Evolutionary conservation across 2,113 vertebrate species (phyloP), one percentile per base, ranked within the genome.

Genomic region (Apaloderma vittatum): DNA sequence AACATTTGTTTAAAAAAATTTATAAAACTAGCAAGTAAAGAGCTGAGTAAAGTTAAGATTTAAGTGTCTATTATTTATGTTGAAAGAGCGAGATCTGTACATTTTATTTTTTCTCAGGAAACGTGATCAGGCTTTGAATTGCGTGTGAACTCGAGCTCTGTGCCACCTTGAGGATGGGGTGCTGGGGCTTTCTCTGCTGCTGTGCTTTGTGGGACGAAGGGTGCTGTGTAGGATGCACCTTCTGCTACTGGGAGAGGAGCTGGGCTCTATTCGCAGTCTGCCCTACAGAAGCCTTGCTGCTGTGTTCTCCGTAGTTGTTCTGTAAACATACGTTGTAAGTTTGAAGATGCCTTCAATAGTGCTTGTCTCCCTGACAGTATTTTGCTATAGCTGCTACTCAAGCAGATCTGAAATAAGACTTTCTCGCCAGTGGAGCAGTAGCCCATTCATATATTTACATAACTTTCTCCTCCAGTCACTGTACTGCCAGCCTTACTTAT

Each of bases 401-500:
- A 93, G 67, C 96, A 88, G 95, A 90, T 90, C 97, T 97, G 97
- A 98, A 98, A 97, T 97, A 96, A 54, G 93, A 94, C 94, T 97
- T 96, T 66, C 65, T 94, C 86, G 95, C 76, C 77, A 87, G 92
- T 46, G 92, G 94, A 95, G 94, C 88, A 92, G 94, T 84, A 94
- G 91, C 61, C 90, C 73, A 10, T 81, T 94, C 76, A 55, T 95
- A 49, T 75, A 97, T 98, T 97, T 98, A 93, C 79, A 54, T 92
- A 96, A 95, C 62, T 96, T 86, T 94, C 80, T 80, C 81, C 71
- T 78, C 59, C 92, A 95, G 94, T 92, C 97, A 74, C 91, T 94
- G 79, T 58, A 66, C 71, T 91, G 86, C 88, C 95, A 93, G 75
- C 49, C 78, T 86, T 67, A 70, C 90, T 79, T 85, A 22, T 96